Base-by-base conservation (phyloP, 2,797 vertebrate species). In the Apogon talboti region DNA sequence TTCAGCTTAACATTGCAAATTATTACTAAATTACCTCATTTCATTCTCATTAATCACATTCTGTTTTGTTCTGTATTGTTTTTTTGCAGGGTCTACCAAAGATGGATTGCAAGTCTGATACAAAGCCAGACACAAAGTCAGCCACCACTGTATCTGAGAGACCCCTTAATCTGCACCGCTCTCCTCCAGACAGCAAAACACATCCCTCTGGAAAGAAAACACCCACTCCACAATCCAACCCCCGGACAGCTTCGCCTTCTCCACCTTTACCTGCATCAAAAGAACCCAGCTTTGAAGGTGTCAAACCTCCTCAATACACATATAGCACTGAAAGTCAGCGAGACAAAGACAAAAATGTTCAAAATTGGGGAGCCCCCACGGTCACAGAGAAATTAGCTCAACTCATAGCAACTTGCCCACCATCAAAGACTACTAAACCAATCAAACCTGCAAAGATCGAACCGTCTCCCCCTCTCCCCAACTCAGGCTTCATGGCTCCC, bases 351-450 rank as follows among this genome's bases (percentile, higher is more conserved):
- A 94, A 94, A 90, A 81, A 92, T 51, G 90, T 90, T 80, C 92
- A 95, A 55, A 95, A 93, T 0, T 96, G 96, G 92, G 96, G 95
- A 79, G 84, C 95, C n/a, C 93, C 96, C 33, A 96, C 95, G 0
- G 96, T 98, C 57, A 97, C 96, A 19, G 97, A 98, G 77, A 99
- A 99, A 85, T 88, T 99, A 81, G 96, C 97, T 70, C 96, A 98
- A 55, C 96, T 99, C 52, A 98, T 99, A 81, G 96, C 96, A 40
- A 98, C 95, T 61, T 98, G 98, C 83, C 97, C 97, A 57, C 96
- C 96, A 63, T 93, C 96, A 69, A 99, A 99, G 94, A 96, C 94
- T 92, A 94, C 96, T 85, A 99, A 98, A 87, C 87, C 78, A 62
- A 89, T 92, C 37, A 98, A 98, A 93, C 89, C 91, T 48, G 52